Base-by-base conservation (phyloP, 37 sponge, comb jelly and placozoan species). In the Axinella damicornis region DNA sequence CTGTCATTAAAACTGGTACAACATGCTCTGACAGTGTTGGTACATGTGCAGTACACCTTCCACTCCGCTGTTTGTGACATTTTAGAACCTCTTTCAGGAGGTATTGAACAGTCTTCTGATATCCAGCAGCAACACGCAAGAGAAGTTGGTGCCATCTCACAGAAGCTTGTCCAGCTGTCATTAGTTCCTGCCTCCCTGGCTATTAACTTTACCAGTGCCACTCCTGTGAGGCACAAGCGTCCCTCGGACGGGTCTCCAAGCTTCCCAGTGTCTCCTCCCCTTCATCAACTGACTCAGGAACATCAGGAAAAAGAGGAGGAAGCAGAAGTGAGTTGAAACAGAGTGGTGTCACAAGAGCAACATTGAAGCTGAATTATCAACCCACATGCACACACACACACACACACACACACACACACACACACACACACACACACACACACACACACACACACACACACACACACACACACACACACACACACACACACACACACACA, bases 141-240 rank as follows among this genome's bases (percentile, higher is more conserved):
- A 35, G 77, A 65, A 57, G 39, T 89, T 13, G 24, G 70, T n/a
- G 46, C 5, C 14, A 34, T 77, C 0, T 60, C 31, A 6, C 37
- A 65, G 22, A 71, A 70, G 46, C 53, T 89, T 0, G 53, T 52
- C 34, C 57, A 77, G 35, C 85, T 89, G 19, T 89, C 90, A 0
- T 20, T 89, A 0, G 79, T 84, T 9, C 90, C 90, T 36, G 73
- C 85, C 1, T 77, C 84, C 1, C 74, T 89, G 30, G 28, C 85
- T 27, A 53, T 71, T 21, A 78, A 69, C 36, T 80, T 87, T 71
- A 35, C 65, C 0, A 20, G 52, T 63, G 53, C 27, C 20, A 22
- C 46, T 2, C 46, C 46, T 12, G 46, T 46, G 46, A 25, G 11
- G 30, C 27, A 63, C 65, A 63, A 25, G 27, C 65, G 6, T 63